Evolutionary conservation across 2,888 invertebrate species (phyloP), one percentile per base, ranked within the genome.

Genomic region (Chrysolina americana): DNA sequence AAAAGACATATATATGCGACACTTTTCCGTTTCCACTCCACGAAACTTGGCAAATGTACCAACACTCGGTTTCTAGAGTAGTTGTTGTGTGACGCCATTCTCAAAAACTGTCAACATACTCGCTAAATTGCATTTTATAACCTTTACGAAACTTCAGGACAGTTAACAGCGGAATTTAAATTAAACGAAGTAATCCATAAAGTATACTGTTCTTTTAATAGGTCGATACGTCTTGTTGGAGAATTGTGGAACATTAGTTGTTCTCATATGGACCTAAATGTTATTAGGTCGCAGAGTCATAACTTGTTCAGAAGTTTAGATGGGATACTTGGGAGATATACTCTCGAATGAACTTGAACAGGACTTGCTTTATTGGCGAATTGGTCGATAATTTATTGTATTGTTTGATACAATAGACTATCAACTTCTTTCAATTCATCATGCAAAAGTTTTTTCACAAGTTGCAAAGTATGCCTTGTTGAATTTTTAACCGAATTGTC

Each of bases 101-200:
- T 59, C 59, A 59, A 59, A 59, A 59, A 59, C 28, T 15, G 28
- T 4, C 15, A 28, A 13, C 23, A 15, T 23, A 28, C 28, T 28
- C 59, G 59, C 23, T 28, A 59, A 1, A 59, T 11, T 59, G 59
- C 59, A 59, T 23, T 59, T 59, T 59, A 59, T 59, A 28, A 59
- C 59, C 59, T 59, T 59, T 23, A 13, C 28, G 15, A n/a, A 28
- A 59, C 59, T 28, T 28, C 59, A 28, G 59, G 28, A 59, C 28
- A 59, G 59, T 59, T 28, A 11, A 28, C 59, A 59, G 59, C 59
- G 59, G 59, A 59, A 59, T 28, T 59, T 59, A 59, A 59, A 59
- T 59, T 59, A 13, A 59, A 59, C 23, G 59, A 15, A 59, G 59
- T 59, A 59, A 59, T 59, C 23, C 59, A 59, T 59, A 59, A 59